These are phyloP conservation scores for Microcebus ravelobensis DNA, from an alignment of 2,113 vertebrate genomes.

Conservation along the genomic window DNA sequence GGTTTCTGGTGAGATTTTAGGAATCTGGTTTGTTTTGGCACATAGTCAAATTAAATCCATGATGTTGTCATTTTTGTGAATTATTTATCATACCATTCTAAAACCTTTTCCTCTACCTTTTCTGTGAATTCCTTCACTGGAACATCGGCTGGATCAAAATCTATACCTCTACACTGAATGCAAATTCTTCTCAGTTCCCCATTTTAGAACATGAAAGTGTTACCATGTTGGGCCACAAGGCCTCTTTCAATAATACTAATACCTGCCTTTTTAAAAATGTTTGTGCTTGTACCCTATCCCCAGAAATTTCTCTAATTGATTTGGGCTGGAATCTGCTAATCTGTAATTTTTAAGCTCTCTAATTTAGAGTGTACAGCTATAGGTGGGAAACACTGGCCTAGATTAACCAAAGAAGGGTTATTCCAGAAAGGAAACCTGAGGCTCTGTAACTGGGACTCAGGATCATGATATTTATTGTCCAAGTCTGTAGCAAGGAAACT, in stretches of 20 bases:
- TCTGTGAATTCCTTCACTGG: not conserved
- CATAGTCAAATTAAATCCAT: conserved; percentile 4
- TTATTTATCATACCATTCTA: conserved; percentile 1
- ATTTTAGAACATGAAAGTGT: not conserved
- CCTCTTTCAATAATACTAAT: not conserved
- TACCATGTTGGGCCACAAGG: not conserved
- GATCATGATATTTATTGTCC: not conserved
- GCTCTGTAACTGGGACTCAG: not conserved
- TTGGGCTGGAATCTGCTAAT: not conserved
- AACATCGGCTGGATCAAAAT: not conserved
- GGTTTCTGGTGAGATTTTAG: not conserved
- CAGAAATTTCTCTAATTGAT: not conserved
- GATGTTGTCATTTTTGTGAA: not conserved
- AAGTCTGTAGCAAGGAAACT: conserved; percentile 19
- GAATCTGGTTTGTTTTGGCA: not conserved
- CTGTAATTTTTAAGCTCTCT: not conserved
- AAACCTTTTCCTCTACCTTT: not conserved
- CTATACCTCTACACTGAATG: not conserved
- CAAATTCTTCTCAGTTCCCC: not conserved
- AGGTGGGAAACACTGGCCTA: not conserved
- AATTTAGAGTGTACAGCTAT: not conserved
- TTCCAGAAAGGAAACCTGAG: not conserved
- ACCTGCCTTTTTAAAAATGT: not conserved
- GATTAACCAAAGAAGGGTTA: not conserved
- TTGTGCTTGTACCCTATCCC: not conserved